These are phyloP conservation scores for Limanda limanda DNA, from an alignment of 2,113 vertebrate genomes.

Conservation along the genomic window DNA sequence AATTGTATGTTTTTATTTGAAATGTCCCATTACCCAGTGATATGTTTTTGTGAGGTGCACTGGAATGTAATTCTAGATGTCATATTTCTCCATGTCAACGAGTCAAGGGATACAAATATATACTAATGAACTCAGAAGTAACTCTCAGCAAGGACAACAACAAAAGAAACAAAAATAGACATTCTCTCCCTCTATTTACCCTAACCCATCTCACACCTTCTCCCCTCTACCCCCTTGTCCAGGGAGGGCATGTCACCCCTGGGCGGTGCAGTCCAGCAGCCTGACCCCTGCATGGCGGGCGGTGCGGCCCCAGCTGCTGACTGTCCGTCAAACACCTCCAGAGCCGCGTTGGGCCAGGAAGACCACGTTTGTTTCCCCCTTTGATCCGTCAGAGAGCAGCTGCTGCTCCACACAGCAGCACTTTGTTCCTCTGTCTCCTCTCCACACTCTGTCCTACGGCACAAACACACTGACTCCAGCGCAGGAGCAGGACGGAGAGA, in stretches of 20 bases:
- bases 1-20: background rate
- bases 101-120: conserved; percentile 2
- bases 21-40: conserved; percentile 33
- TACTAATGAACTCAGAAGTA: conserved; percentile 5
- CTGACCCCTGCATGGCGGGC: conserved; percentile 84
- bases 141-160: conserved; percentile 36
- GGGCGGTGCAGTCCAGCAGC: conserved; percentile 68
- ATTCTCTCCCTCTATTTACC: conserved; percentile 60
- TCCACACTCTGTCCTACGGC: conserved; percentile 96
- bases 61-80: conserved; percentile 23
- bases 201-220: conserved; percentile 64
- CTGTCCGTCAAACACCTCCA: conserved; percentile 99
- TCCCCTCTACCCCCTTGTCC: conserved; percentile 64
- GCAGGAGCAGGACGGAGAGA: conserved; percentile 50
- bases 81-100: conserved; percentile 29
- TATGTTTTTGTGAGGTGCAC: conserved; percentile 38
- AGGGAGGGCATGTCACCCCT: conserved; percentile 72
- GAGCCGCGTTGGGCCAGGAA: conserved; percentile 95
- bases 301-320: conserved; percentile 92
- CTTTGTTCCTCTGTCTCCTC: conserved; percentile 98
- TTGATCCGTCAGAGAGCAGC: conserved; percentile 98
- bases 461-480: conserved; percentile 92
- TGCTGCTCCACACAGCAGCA: conserved; percentile 96
- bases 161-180: conserved; percentile 60
- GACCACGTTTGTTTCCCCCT: conserved; percentile 93